These are phyloP conservation scores for Actinopyga echinites DNA, from an alignment of 53 echinoderm and acorn worm species.

Conservation along the genomic window DNA sequence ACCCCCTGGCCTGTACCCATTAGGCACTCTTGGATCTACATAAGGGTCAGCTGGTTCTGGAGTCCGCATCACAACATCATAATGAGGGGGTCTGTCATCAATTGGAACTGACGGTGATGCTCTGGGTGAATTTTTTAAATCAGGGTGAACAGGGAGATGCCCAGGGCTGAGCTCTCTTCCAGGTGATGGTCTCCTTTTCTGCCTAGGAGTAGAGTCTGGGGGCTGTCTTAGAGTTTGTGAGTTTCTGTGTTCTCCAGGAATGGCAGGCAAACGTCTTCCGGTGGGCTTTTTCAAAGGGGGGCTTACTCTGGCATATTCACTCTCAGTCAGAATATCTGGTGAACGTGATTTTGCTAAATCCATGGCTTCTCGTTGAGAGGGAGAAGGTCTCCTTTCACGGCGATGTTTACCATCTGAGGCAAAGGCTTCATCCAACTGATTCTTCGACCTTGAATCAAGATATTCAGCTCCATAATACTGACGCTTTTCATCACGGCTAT, in stretches of 20 bases:
- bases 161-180: conserved; percentile 80
- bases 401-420: conserved; percentile 11
- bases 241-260: conserved; percentile 70
- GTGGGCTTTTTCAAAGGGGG: conserved; percentile 64
- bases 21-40: conserved; percentile 80
- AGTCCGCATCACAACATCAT: conserved; percentile 85
- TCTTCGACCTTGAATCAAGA: conserved; percentile 14
- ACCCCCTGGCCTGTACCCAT: conserved; percentile 82
- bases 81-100: conserved; percentile 89
- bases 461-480: conserved; percentile 34
- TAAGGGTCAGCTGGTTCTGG: conserved; percentile 52
- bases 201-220: conserved; percentile 68
- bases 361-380: conserved; percentile 50
- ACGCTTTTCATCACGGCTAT: conserved; percentile 25
- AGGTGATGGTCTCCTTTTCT: conserved; percentile 69
- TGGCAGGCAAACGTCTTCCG: conserved; percentile 77
- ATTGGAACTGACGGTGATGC: conserved; percentile 60
- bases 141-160: conserved; percentile 64
- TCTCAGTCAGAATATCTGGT: conserved; percentile 69
- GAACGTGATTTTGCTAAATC: conserved; percentile 52
- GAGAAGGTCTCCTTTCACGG: conserved; percentile 61
- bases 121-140: conserved; percentile 47
- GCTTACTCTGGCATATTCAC: conserved; percentile 61
- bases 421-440: conserved; percentile 30
- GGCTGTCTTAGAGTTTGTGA: conserved; percentile 14